A percentile compares a stretch with the other conserved stretches of the same genome.
These are phyloP conservation scores for Zapus hudsonius DNA, from an alignment of 2,113 vertebrate species.

Conservation along the genomic window DNA sequence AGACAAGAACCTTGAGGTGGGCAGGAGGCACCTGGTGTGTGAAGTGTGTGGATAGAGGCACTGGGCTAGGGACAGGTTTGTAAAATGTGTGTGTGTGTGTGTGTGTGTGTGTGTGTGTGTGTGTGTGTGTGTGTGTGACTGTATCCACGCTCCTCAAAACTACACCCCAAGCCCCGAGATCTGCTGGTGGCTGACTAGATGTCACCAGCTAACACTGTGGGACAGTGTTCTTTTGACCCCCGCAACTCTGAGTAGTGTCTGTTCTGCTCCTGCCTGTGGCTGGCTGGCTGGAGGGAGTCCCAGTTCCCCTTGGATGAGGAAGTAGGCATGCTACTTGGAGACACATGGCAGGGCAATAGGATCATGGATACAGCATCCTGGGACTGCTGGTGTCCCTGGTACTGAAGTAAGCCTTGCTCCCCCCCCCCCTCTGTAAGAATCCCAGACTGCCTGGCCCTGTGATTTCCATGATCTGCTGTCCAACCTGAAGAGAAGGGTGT, in stretches of 20 bases:
- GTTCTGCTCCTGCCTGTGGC: neutral
- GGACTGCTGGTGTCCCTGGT: neutral
- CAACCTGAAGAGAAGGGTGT: conserved; percentile 48
- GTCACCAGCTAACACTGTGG: conserved; percentile 26
- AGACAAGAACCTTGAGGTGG: neutral
- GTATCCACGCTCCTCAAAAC: conserved; percentile 9
- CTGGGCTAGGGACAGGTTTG: conserved; percentile 30
- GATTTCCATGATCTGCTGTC: conserved; percentile 73
- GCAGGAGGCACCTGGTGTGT: conserved; percentile 46
- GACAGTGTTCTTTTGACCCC: conserved; percentile 56
- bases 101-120: conserved; percentile 26
- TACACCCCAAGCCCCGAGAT: neutral
- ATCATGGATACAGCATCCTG: neutral
- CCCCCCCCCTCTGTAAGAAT: neutral
- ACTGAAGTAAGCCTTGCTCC: conserved; percentile 13
- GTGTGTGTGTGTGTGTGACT: conserved; percentile 5
- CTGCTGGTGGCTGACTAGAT: conserved; percentile 9
- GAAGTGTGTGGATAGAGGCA: conserved; percentile 14
- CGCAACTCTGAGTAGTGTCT: conserved; percentile 55
- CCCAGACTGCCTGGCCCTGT: conserved; percentile 71
- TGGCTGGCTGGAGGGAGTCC: neutral
- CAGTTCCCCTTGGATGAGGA: conserved; percentile 61
- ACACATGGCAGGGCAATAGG: neutral
- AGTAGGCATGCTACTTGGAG: conserved; percentile 29
- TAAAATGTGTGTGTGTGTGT: conserved; percentile 51